Evolutionary conservation across 2,888 invertebrate species (phyloP).

Genomic region (Escarpia spicata): DNA sequence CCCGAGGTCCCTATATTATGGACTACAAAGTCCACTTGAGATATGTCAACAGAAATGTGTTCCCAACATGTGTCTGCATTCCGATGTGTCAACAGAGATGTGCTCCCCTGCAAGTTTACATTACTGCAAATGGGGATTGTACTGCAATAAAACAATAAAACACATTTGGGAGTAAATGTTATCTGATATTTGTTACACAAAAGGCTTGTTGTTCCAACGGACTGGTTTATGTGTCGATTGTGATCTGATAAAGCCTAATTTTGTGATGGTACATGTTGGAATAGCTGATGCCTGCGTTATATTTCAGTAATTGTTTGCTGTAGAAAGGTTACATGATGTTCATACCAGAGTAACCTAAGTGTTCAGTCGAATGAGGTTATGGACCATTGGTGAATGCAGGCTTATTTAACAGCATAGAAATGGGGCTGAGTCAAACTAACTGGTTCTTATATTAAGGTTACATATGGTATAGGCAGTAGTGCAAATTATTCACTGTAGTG

Average conservation of each 20-base stretch:
- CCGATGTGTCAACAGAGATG: not conserved
- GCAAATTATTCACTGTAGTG: no score
- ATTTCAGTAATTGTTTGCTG: not conserved
- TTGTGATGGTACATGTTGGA: not conserved
- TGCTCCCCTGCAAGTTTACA: not conserved
- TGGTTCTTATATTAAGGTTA: no score
- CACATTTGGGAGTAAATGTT: not conserved
- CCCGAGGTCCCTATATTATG: not conserved
- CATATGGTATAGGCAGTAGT: no score
- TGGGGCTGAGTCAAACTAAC: not conserved
- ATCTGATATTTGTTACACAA: not conserved
- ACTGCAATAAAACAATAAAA: not conserved
- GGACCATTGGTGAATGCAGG: not conserved
- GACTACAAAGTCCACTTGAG: slow-evolving; percentile 6
- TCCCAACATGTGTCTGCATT: not conserved
- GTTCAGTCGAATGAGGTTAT: not conserved
- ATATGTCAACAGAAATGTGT: slow-evolving; percentile 3
- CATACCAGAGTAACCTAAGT: not conserved
- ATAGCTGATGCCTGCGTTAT: not conserved
- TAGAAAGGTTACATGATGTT: not conserved
- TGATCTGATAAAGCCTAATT: not conserved
- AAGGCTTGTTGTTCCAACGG: not conserved
- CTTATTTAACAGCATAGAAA: not conserved
- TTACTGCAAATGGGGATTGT: not conserved
- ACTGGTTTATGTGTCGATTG: not conserved